Evolutionary conservation across 2,797 vertebrate species (phyloP).

Genomic region (Cuculus canorus): DNA sequence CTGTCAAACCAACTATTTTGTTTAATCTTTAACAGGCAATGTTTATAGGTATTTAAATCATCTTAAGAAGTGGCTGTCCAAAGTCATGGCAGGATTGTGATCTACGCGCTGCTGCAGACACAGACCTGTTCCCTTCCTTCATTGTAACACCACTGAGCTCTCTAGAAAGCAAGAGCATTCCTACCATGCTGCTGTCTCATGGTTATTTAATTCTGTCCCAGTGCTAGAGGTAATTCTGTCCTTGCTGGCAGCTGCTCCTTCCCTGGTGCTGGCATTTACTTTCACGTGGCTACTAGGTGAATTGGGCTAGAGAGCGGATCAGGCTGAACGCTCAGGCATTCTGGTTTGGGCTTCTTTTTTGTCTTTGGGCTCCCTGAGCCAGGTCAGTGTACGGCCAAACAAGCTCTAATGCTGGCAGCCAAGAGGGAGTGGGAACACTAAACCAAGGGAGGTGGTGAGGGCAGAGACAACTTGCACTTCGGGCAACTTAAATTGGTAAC

Average conservation of each 20-base stretch:
- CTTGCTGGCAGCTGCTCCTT: neutral
- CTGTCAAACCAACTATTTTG: slow-evolving; percentile 21
- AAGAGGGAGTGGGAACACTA: neutral
- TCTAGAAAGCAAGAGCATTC: neutral
- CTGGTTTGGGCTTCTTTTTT: too few relatives aligned
- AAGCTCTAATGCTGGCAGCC: neutral
- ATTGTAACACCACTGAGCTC: neutral
- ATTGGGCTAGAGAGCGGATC: neutral
- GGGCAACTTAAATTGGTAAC: neutral
- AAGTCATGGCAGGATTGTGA: neutral
- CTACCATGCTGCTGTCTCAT: neutral
- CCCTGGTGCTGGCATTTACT: neutral
- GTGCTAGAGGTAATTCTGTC: neutral
- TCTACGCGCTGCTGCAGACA: neutral
- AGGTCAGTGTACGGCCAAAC: neutral
- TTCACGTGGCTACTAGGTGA: neutral
- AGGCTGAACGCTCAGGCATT: neutral
- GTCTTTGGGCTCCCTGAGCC: neutral
- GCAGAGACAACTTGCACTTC: neutral
- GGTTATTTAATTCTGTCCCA: neutral
- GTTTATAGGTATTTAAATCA: slow-evolving; percentile 42
- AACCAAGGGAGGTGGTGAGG: neutral
- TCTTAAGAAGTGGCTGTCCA: slow-evolving; percentile 18
- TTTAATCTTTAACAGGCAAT: slow-evolving; percentile 26
- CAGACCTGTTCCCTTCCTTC: neutral